phyloP scores from a whole-genome alignment of 2,888 invertebrate species.

The Anthoptus insignis region DNA sequence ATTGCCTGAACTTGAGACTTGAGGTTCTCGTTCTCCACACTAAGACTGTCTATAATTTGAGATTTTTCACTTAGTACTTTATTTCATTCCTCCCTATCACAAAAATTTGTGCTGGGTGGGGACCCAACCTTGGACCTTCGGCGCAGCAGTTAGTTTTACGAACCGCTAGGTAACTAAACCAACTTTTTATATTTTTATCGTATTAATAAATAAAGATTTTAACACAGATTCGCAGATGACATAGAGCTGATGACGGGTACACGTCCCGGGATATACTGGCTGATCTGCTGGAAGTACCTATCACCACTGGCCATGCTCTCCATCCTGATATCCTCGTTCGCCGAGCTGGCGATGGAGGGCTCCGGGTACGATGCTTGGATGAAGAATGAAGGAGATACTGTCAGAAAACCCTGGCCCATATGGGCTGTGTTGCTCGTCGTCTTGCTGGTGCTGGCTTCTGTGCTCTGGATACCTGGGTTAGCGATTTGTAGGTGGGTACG shows the following conservation, averaged over 20 bases:
- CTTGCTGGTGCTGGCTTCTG: conserved; percentile 91
- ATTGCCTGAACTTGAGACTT: too few species aligned
- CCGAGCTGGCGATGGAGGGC: conserved; percentile 93
- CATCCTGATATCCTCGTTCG: conserved; percentile 94
- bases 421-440: conserved; percentile 94
- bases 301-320: conserved; percentile 96
- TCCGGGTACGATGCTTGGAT: conserved; percentile 96
- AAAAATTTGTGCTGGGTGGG: too few species aligned
- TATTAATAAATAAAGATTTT: too few species aligned
- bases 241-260: conserved; percentile 98
- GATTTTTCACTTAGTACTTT: too few species aligned
- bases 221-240: conserved; percentile 94
- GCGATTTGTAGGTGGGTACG: conserved; percentile 91
- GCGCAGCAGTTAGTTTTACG: too few species aligned
- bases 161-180: too few species aligned
- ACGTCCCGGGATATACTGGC: conserved; percentile 96
- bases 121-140: too few species aligned
- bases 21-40: too few species aligned
- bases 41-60: too few species aligned
- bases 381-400: conserved; percentile 90
- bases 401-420: conserved; percentile 94
- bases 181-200: too few species aligned
- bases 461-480: conserved; percentile 95
- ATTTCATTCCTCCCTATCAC: too few species aligned
- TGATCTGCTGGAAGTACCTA: conserved; percentile 98